These are phyloP conservation scores for Calliopum simillimum DNA, from an alignment of 2,888 invertebrate genomes.

Conservation along the genomic window DNA sequence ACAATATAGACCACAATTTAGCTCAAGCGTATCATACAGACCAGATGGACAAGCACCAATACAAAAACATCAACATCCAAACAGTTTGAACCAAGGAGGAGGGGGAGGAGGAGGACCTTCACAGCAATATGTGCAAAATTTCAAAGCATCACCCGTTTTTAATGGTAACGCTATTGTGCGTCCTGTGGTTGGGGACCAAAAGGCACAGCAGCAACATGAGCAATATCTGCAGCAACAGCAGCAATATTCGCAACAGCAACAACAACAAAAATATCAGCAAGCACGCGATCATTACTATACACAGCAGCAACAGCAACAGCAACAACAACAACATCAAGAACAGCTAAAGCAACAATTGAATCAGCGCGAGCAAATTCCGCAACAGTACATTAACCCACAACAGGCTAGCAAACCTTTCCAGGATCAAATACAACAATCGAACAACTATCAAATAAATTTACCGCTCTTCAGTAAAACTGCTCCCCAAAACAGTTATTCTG, in stretches of 20 bases:
- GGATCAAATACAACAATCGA: slow-evolving; percentile 15
- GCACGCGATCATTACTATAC: slow-evolving; percentile 34
- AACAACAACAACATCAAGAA: neutral
- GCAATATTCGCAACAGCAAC: slow-evolving; percentile 26
- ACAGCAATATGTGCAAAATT: slow-evolving; percentile 53
- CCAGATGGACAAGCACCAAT: slow-evolving; percentile 36
- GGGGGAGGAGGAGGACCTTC: neutral
- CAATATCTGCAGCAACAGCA: slow-evolving; percentile 46
- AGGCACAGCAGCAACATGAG: slow-evolving; percentile 36
- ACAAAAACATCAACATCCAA: slow-evolving; percentile 42
- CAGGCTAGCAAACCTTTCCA: neutral
- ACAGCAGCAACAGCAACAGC: slow-evolving; percentile 31
- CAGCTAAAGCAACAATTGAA: slow-evolving; percentile 22
- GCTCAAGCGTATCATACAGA: slow-evolving; percentile 50
- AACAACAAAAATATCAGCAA: slow-evolving; percentile 22
- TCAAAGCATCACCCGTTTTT: slow-evolving; percentile 61
- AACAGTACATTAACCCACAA: neutral
- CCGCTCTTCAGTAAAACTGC: slow-evolving; percentile 25
- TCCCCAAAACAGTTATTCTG: slow-evolving; percentile 41
- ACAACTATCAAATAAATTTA: neutral
- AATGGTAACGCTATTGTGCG: slow-evolving; percentile 58
- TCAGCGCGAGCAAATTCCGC: neutral
- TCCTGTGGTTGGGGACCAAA: slow-evolving; percentile 42
- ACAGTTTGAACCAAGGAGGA: slow-evolving; percentile 40
- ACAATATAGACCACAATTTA: slow-evolving; percentile 27